Conservation (phyloP, 2,888 invertebrate genomes). For the Cheilosia pagana region DNA sequence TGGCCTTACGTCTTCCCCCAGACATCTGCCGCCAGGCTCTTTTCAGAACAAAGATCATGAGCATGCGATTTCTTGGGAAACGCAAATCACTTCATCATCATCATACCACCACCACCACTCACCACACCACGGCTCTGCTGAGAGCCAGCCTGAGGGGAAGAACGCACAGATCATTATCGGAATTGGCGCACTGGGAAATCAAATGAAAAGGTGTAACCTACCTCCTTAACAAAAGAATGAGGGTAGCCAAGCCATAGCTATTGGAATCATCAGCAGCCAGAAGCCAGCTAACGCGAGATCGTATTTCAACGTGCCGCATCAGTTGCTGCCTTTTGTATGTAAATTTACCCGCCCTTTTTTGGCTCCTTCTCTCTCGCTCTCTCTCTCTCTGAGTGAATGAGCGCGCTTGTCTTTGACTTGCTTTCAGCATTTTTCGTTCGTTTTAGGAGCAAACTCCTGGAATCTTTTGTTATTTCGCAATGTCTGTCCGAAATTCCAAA, state of each 20-base stretch:
- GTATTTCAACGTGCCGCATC: slow-evolving; percentile 58
- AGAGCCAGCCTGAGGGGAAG: slow-evolving; percentile 23
- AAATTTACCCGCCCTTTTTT: slow-evolving; percentile 61
- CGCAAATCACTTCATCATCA: slow-evolving; percentile 72
- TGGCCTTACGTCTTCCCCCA: slow-evolving; percentile 27
- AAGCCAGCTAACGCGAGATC: slow-evolving; percentile 52
- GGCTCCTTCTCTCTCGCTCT: slow-evolving; percentile 25
- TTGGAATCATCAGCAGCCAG: slow-evolving; percentile 35
- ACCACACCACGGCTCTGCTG: too few relatives aligned
- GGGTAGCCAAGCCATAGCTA: slow-evolving; percentile 29
- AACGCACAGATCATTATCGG: slow-evolving; percentile 65
- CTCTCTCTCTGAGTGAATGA: neutral
- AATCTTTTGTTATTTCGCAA: slow-evolving; percentile 44
- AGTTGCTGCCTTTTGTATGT: slow-evolving; percentile 37
- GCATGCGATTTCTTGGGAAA: slow-evolving; percentile 68
- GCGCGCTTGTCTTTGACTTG: slow-evolving; percentile 5
- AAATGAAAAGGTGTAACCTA: slow-evolving; percentile 62
- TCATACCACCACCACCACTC: slow-evolving; percentile 20
- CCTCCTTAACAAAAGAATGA: slow-evolving; percentile 61
- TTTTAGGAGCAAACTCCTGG: slow-evolving; percentile 2
- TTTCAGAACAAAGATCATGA: slow-evolving; percentile 63
- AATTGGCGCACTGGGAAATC: slow-evolving; percentile 65
- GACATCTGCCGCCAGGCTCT: slow-evolving; percentile 46
- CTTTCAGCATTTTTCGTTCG: neutral
- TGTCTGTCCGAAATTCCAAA: slow-evolving; percentile 42